Conservation (phyloP, 2,113 vertebrate genomes). For the Struthio camelus region DNA sequence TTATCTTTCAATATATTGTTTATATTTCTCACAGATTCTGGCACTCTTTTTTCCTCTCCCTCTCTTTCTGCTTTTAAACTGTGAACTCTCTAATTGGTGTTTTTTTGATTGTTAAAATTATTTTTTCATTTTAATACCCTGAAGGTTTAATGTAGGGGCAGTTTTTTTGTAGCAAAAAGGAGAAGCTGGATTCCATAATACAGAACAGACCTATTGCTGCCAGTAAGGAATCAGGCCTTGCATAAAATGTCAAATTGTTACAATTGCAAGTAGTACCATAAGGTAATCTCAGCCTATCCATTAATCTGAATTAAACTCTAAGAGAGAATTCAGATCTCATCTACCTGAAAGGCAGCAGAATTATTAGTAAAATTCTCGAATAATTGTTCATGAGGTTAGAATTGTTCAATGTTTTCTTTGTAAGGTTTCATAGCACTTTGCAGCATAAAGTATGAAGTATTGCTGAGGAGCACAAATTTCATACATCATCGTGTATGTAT, state of each 20-base stretch:
- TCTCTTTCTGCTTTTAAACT: accelerated
- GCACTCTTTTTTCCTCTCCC: neutral
- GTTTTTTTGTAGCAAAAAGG: neutral
- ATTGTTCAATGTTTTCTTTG: neutral
- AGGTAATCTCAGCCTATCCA: neutral
- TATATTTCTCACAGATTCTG: neutral
- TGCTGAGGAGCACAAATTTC: neutral
- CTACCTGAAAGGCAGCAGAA: neutral
- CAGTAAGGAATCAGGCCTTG: neutral
- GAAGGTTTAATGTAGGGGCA: neutral
- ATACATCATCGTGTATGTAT: neutral
- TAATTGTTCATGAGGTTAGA: neutral
- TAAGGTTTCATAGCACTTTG: neutral
- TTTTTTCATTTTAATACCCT: neutral
- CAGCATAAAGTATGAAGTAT: neutral
- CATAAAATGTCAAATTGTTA: neutral
- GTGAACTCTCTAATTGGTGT: neutral
- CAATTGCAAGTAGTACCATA: neutral
- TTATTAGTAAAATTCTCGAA: neutral
- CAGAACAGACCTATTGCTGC: neutral
- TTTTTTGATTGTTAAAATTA: neutral
- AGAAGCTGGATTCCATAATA: neutral
- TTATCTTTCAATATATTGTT: neutral
- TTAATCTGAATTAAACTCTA: neutral
- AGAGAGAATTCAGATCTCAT: neutral